Conservation (phyloP, 2,888 invertebrate species). For the Lymantria dispar region DNA sequence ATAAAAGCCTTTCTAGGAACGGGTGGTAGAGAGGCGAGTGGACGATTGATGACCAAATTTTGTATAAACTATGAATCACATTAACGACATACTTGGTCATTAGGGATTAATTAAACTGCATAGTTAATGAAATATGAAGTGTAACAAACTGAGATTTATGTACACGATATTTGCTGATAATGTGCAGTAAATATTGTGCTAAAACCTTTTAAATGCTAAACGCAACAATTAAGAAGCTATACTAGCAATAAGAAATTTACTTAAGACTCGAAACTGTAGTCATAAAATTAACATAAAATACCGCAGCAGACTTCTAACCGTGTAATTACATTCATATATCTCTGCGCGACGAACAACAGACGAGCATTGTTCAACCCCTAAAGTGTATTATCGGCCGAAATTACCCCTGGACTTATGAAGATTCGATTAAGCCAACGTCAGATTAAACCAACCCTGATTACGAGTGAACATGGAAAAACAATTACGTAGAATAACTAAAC, state of each 20-base stretch:
- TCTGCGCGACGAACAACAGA: constrained; percentile 57
- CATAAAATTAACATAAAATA: constrained; percentile 39
- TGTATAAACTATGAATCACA: too few species aligned
- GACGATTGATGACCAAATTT: too few species aligned
- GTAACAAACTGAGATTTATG: background rate
- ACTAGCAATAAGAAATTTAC: constrained; percentile 25
- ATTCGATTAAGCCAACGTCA: constrained; percentile 69
- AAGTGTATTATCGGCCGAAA: constrained; percentile 34
- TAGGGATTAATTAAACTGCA: too few species aligned
- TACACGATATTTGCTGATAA: background rate
- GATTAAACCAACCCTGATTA: constrained; percentile 68
- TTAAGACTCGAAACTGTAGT: constrained; percentile 24
- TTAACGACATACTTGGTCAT: too few species aligned
- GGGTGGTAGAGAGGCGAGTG: too few species aligned
- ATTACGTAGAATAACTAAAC: constrained; percentile 73
- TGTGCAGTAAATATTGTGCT: background rate
- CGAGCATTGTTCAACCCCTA: constrained; percentile 51
- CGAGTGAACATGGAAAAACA: constrained; percentile 77
- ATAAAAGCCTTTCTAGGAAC: too few species aligned
- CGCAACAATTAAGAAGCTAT: constrained; percentile 15
- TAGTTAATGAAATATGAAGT: too few species aligned
- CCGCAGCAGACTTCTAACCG: constrained; percentile 40
- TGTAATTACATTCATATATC: constrained; percentile 64
- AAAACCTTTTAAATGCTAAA: constrained; percentile 3
- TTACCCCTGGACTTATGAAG: constrained; percentile 57